Conservation (phyloP, 2,888 invertebrate species). For the Noctua janthe region DNA sequence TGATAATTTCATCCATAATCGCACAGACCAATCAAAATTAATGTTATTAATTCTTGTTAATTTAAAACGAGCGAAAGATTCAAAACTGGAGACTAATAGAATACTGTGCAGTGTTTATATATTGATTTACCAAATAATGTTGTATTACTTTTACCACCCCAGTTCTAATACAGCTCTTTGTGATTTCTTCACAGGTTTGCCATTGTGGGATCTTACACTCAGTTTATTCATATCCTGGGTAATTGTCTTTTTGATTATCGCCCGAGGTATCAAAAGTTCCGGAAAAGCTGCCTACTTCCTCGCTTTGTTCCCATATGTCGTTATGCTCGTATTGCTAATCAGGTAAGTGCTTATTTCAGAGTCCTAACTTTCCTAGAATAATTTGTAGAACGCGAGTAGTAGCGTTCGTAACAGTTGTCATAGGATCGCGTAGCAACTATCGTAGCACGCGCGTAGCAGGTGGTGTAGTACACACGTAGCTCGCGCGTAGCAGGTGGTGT, state of each 20-base stretch:
- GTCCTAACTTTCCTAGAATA: neutral
- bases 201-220: constrained; percentile 92
- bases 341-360: constrained; percentile 70
- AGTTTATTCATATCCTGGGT: constrained; percentile 93
- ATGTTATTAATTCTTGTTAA: neutral
- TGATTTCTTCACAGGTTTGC: constrained; percentile 81
- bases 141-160: neutral
- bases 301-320: constrained; percentile 95
- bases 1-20: neutral
- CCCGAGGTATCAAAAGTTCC: constrained; percentile 94
- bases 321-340: constrained; percentile 93
- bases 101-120: neutral
- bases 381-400: neutral
- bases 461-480: neutral
- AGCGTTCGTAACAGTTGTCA: neutral
- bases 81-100: neutral
- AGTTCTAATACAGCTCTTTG: constrained; percentile 10
- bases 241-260: constrained; percentile 92
- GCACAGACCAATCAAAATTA: neutral
- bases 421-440: neutral
- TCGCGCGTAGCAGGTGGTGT: neutral
- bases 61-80: neutral
- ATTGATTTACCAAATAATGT: neutral
- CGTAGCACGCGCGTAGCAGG: neutral
- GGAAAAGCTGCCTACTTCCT: constrained; percentile 97